Base-by-base conservation (phyloP, 2,797 vertebrate species). In the Phataginus tricuspis region DNA sequence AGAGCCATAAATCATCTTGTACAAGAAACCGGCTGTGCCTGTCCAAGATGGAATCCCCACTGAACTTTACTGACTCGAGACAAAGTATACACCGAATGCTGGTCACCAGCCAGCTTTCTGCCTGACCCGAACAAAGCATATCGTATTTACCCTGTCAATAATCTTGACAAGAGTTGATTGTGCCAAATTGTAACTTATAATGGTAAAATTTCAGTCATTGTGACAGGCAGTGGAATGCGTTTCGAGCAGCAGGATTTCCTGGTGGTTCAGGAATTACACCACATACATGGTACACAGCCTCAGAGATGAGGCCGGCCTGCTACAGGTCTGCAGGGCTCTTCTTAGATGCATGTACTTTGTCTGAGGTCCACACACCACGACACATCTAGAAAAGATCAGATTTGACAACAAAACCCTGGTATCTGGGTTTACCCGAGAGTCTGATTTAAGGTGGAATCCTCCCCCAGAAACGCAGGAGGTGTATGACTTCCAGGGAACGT, bases 1-100 rank as follows among this genome's bases (percentile, higher is more conserved):
- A 80, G 5, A 87, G 37, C 49, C 85, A 85, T 57, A 80, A 93
- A n/a, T 74, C 72, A 77, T 53, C 93, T 85, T 18, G 25, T 95
- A 64, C 74, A 53, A 27, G 59, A 27, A 72, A 85, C 6, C 3
- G 25, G 69, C 25, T 79, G 31, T 93, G 42, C 66, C 80, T 96
- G 57, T 29, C 61, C 57, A 79, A 78, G 66, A 16, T 42, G 57
- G n/a, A 82, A 97, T 2, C 94, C 86, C 79, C 68, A 34, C 37
- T 90, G 69, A 74, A 95, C 37, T 96, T 95, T 59, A 80, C 55
- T 1, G 3, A 96, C 82, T n/a, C 75, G 86, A 90, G 64, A 78
- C 34, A 86, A 95, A 97, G 55, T 51, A 53, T n/a, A 49, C 61
- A 66, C 13, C 71, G n/a, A 66, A 64, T 8, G 42, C 7, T 57